Evolutionary conservation across 2,113 vertebrate species (phyloP).

Genomic region (Smithornis capensis): DNA sequence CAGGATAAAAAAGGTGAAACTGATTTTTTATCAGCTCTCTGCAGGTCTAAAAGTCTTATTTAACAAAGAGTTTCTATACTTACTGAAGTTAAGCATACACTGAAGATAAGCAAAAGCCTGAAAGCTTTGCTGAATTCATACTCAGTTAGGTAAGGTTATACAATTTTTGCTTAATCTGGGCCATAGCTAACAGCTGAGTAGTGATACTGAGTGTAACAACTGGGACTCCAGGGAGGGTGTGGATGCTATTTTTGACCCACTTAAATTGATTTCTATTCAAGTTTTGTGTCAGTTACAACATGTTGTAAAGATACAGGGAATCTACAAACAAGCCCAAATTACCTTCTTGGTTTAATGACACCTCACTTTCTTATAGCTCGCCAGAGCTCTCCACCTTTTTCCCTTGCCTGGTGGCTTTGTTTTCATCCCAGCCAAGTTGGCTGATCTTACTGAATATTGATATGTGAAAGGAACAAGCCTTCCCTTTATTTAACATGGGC

Average conservation of each 20-base stretch:
- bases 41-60: conserved; percentile 2
- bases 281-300: conserved; percentile 36
- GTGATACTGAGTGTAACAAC: not conserved
- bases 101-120: conserved; percentile 33
- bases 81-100: conserved; percentile 24
- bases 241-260: conserved; percentile 33
- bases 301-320: not conserved
- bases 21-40: conserved; percentile 21
- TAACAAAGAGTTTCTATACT: conserved; percentile 48
- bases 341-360: not conserved
- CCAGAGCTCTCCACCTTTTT: not conserved
- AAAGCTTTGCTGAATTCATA: conserved; percentile 17
- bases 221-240: not conserved
- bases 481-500: not conserved
- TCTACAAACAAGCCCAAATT: not conserved
- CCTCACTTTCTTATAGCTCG: not conserved
- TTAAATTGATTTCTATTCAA: not conserved
- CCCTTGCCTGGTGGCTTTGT: not conserved
- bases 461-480: not conserved
- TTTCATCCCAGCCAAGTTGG: not conserved
- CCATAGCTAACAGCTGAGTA: not conserved
- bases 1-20: conserved; percentile 26
- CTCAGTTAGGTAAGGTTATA: not conserved
- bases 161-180: not conserved
- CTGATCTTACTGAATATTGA: not conserved